Conservation (phyloP, 1,140 invertebrate species). For the Drosophila saltans region DNA sequence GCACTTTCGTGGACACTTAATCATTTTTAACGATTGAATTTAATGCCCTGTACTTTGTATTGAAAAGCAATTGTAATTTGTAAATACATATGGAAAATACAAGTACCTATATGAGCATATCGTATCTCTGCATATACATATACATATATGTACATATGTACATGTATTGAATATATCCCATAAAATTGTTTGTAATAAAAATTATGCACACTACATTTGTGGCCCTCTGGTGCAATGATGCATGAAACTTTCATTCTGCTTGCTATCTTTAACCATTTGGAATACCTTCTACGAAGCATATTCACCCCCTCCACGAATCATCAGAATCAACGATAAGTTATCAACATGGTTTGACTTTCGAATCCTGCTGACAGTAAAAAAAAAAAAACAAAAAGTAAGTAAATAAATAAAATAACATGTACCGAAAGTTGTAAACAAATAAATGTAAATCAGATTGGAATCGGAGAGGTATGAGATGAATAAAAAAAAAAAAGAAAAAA, state of each 20-base stretch:
- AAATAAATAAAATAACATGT: conserved; percentile 39
- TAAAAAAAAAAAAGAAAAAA: conserved; percentile 30
- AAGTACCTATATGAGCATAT: conserved; percentile 1
- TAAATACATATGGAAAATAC: conserved; percentile 29
- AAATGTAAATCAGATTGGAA: conserved; percentile 51
- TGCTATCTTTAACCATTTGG: neutral
- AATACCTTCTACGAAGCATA: conserved; percentile 18
- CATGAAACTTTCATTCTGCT: conserved; percentile 53
- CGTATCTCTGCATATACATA: neutral
- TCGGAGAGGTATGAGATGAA: neutral
- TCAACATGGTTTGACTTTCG: conserved; percentile 66
- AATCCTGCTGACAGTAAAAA: conserved; percentile 51
- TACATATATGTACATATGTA: too few species aligned
- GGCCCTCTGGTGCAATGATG: conserved; percentile 57
- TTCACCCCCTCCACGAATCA: neutral
- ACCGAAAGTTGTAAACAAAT: conserved; percentile 69
- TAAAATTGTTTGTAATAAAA: conserved; percentile 78
- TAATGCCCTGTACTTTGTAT: conserved; percentile 46
- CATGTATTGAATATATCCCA: conserved; percentile 28
- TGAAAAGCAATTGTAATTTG: conserved; percentile 35
- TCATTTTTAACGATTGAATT: conserved; percentile 76
- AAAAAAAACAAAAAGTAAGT: conserved; percentile 23
- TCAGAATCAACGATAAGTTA: conserved; percentile 57
- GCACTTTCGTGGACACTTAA: conserved; percentile 37
- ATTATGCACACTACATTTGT: conserved; percentile 79